phyloP scores from a whole-genome alignment of 2,888 invertebrate genomes.

The Tipula confusa region DNA sequence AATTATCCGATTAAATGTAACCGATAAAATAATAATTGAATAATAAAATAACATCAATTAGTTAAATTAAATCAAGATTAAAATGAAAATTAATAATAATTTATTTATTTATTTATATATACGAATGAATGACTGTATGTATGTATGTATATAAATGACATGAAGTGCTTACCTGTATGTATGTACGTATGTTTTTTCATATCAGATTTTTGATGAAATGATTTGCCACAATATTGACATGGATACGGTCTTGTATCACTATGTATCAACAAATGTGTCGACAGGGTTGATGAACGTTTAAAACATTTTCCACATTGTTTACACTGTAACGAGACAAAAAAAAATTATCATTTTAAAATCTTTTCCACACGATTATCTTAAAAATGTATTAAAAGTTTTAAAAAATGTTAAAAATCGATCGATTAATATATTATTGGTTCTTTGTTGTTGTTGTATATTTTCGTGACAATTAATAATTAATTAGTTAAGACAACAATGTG shows the following conservation, averaged over 20 bases:
- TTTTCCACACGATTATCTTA: conserved; percentile 8
- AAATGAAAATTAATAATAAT: background rate
- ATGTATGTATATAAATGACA: background rate
- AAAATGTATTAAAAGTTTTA: background rate
- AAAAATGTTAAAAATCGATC: background rate
- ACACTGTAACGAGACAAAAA: conserved; percentile 53
- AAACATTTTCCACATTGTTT: conserved; percentile 97
- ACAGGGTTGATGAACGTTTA: conserved; percentile 92
- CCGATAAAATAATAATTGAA: conserved; percentile 29
- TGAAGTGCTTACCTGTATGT: conserved; percentile 74
- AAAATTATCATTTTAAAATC: conserved; percentile 15
- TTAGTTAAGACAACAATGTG: background rate
- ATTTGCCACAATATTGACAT: conserved; percentile 83
- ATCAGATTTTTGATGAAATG: conserved; percentile 58
- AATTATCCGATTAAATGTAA: conserved; percentile 4
- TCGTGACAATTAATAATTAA: conserved; percentile 31
- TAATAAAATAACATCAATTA: conserved; percentile 31
- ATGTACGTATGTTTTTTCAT: conserved; percentile 99
- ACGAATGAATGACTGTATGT: background rate
- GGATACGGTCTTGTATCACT: conserved; percentile 96
- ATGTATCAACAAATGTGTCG: conserved; percentile 95
- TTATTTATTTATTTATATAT: background rate
- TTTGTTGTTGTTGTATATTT: conserved; percentile 5
- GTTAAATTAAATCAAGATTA: conserved; percentile 32
- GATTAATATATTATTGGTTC: background rate